phyloP scores from a whole-genome alignment of 2,113 vertebrate genomes.

The Poecile atricapillus region DNA sequence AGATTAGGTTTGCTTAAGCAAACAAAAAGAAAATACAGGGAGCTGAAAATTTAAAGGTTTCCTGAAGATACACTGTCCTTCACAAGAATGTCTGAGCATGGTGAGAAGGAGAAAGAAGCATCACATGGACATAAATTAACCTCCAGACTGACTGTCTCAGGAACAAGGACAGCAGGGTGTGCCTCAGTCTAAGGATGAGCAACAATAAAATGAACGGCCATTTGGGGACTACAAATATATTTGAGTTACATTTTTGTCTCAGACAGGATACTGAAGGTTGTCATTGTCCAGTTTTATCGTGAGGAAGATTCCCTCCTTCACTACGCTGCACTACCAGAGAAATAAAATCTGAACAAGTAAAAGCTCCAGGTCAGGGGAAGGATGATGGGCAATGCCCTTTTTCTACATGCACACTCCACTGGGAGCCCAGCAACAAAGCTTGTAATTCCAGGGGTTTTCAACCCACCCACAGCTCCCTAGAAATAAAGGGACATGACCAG shows the following conservation, averaged over 20 bases:
- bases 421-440: not conserved
- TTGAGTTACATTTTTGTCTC: not conserved
- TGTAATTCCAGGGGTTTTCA: not conserved
- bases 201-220: not conserved
- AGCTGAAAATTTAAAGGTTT: not conserved
- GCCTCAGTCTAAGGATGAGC: not conserved
- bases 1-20: not conserved
- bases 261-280: not conserved
- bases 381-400: not conserved
- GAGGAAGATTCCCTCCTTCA: not conserved
- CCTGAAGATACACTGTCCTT: not conserved
- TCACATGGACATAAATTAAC: not conserved
- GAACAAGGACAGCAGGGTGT: not conserved
- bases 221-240: not conserved
- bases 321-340: not conserved
- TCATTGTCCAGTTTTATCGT: not conserved
- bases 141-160: not conserved
- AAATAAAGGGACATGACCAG: not conserved
- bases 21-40: not conserved
- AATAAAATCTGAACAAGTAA: not conserved
- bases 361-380: not conserved
- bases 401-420: fast-evolving
- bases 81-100: not conserved
- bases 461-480: not conserved
- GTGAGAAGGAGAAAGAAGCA: not conserved